Conservation (phyloP, 2,797 vertebrate species). For the Hozukius guyotensis region DNA sequence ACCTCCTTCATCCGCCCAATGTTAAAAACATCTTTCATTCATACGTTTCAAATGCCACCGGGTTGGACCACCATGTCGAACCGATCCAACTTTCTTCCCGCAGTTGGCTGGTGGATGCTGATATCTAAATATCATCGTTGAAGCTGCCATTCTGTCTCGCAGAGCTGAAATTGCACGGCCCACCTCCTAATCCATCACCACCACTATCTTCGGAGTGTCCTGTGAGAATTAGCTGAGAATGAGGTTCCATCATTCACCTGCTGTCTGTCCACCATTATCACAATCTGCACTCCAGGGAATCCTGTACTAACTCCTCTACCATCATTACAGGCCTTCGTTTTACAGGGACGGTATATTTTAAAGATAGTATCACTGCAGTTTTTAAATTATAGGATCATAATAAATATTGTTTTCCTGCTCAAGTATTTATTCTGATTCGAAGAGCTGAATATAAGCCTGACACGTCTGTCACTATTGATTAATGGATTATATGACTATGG, state of each 20-base stretch:
- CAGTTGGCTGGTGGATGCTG: neutral
- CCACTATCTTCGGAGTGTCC: constrained; percentile 37
- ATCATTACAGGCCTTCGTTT: neutral
- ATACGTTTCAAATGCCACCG: constrained; percentile 12
- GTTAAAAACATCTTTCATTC: neutral
- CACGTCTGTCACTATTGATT: neutral
- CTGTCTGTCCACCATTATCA: constrained; percentile 5
- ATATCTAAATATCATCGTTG: constrained; percentile 36
- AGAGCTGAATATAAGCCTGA: neutral
- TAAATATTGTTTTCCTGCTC: neutral
- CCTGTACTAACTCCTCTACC: neutral
- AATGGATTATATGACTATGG: neutral
- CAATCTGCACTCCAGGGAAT: neutral
- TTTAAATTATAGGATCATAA: neutral
- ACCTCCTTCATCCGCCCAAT: neutral
- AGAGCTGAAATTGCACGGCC: constrained; percentile 11
- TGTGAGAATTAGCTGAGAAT: constrained; percentile 28
- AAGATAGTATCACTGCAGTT: neutral
- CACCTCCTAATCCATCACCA: constrained; percentile 41
- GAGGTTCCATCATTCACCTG: constrained; percentile 38
- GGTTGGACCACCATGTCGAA: neutral
- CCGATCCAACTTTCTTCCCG: neutral
- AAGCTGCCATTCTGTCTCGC: constrained; percentile 23
- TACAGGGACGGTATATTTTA: neutral
- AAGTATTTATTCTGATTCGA: neutral